Base-by-base conservation (phyloP, 2,113 vertebrate genomes). In the Salminus brasiliensis region DNA sequence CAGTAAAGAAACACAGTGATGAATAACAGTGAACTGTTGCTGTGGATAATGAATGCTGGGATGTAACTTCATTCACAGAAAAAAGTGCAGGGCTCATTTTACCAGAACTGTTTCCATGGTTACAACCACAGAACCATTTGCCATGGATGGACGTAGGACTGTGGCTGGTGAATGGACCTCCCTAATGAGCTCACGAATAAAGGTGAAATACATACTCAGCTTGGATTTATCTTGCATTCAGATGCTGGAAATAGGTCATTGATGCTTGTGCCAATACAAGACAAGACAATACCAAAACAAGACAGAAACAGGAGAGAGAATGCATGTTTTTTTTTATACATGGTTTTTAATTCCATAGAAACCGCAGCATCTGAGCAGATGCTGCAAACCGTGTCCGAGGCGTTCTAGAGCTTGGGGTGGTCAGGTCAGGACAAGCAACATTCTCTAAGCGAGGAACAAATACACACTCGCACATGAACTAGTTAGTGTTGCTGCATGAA, bases 291-390 rank as follows among this genome's bases (percentile, higher is more conserved):
- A n/a, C n/a, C n/a, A n/a, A n/a, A 32, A 65, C 45, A 18, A 9
- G 47, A 45, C n/a, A n/a, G n/a, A n/a, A n/a, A n/a, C n/a, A n/a
- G n/a, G n/a, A n/a, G 32, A 36, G 13, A 72, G 49, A 57, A 39
- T 10, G 9, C 34, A 59, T 30, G 21, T 18, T 11, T 0, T 16
- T 62, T 79, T 49, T n/a, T 71, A 16, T 62, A 63, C 55, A 79
- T 72, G 25, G 25, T 8, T 82, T 84, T 89, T 88, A 85, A 88
- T 89, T 89, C 80, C 78, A 85, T 88, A 87, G 67, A 91, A 86
- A 87, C 84, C 72, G 72, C 88, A 86, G 83, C 88, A 90, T 88
- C 72, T 80, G 73, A 86, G 83, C 79, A 83, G 53, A 81, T 82
- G 74, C 74, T 62, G 25, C 36, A 78, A 77, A 85, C 76, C 79